A percentile compares a stretch with the other conserved stretches of the same genome.
Conservation (phyloP, 2,113 vertebrate genomes). For the Takifugu flavidus region DNA sequence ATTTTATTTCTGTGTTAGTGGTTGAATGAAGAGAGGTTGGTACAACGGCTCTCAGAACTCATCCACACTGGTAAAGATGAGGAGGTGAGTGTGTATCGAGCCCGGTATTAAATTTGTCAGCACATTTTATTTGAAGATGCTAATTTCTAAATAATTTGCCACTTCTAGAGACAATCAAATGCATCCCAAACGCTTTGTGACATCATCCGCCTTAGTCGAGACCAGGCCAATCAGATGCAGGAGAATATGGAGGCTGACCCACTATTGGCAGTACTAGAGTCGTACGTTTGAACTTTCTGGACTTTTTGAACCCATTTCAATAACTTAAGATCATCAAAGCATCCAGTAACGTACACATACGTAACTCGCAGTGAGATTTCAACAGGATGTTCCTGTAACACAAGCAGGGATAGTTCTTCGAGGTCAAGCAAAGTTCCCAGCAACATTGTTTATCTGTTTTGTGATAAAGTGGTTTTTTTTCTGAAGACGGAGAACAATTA, state of each 20-base stretch:
- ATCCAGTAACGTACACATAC: too few species aligned
- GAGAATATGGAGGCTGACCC: slow-evolving; percentile 86
- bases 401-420: too few species aligned
- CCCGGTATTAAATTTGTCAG: neutral
- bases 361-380: too few species aligned
- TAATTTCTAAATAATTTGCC: neutral
- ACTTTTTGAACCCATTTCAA: too few species aligned
- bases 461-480: too few species aligned
- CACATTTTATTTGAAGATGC: neutral
- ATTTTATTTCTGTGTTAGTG: slow-evolving; percentile 67
- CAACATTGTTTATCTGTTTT: too few species aligned
- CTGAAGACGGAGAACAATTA: too few species aligned
- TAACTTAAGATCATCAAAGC: too few species aligned
- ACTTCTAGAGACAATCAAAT: slow-evolving; percentile 91
- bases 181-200: slow-evolving; percentile 96
- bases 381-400: too few species aligned
- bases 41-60: slow-evolving; percentile 89
- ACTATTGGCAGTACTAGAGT: slow-evolving; percentile 86
- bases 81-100: slow-evolving; percentile 79
- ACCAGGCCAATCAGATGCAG: slow-evolving; percentile 89
- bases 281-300: slow-evolving; percentile 77
- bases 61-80: slow-evolving; percentile 89
- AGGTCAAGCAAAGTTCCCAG: too few species aligned
- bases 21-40: slow-evolving; percentile 88
- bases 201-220: slow-evolving; percentile 90